Base-by-base conservation (phyloP, 1,140 invertebrate genomes). In the Drosophila orosa region DNA sequence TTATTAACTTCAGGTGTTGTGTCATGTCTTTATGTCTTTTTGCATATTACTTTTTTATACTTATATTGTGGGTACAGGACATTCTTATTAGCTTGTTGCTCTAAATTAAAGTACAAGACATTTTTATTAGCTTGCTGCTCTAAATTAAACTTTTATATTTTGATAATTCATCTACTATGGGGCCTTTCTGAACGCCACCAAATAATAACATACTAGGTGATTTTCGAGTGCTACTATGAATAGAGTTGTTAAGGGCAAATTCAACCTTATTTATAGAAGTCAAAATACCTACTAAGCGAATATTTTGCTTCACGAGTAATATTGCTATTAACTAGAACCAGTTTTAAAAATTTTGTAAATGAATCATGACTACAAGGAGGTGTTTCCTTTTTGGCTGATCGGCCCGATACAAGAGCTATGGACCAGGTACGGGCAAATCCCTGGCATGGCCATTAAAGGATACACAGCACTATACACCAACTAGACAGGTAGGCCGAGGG, bases 211-310 rank as follows among this genome's bases (percentile, higher is more conserved):
- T 13, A 15, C n/a, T 50, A 17, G n/a, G 15, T 3, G 10, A 25
- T 9, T n/a, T 24, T 47, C 25, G 44, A 25, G 15, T 47, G 13
- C 44, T 54, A 35, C 50, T 54, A 33, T 54, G 19, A 22, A 54
- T 15, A 8, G 29, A 22, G n/a, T 22, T 35, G n/a, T 25, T 48
- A n/a, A 22, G n/a, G 15, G 15, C 19, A 22, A 31, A 47, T 8
- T 47, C 42, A 1, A 59, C 10, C 3, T 48, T 27, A 48, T n/a
- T 48, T 25, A 22, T 44, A 44, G 17, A 22, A 44, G 3, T 48
- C 24, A 48, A 48, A 48, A 25, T 48, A 48, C 24, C 45, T 48
- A 25, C 24, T 48, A 48, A 48, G 15, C n/a, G 24, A 25, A 3
- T 47, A 13, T 40, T 47, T 47, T n/a, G 24, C 15, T 25, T 47